phyloP scores from a whole-genome alignment of 2,797 vertebrate genomes.

The Luscinia megarhynchos region DNA sequence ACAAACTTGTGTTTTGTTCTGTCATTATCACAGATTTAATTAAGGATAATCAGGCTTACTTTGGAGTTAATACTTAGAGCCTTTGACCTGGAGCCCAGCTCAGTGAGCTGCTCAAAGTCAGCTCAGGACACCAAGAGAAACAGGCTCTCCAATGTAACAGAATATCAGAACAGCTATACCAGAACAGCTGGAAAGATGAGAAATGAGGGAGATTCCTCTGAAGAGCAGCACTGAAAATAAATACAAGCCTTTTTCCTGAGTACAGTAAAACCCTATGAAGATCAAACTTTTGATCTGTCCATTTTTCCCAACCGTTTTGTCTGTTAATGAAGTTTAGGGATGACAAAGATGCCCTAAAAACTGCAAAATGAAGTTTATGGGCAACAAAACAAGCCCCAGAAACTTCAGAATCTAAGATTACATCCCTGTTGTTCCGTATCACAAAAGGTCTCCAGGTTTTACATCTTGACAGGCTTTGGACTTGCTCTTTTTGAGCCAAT shows the following conservation, averaged over 20 bases:
- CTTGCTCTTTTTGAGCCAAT: background rate
- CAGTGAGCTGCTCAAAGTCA: background rate
- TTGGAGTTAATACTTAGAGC: background rate
- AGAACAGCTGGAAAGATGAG: background rate
- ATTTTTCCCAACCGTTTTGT: background rate
- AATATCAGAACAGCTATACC: background rate
- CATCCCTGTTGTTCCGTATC: fast-evolving
- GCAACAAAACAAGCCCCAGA: background rate
- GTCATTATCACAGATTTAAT: background rate
- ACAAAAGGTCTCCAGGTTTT: background rate
- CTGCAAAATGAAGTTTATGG: background rate
- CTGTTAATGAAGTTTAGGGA: background rate
- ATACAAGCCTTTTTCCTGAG: background rate
- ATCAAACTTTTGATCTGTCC: background rate
- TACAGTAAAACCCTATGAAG: background rate
- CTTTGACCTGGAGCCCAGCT: background rate
- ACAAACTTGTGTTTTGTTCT: background rate
- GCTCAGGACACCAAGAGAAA: background rate
- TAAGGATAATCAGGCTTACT: background rate
- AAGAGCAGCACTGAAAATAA: background rate
- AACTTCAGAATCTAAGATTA: background rate
- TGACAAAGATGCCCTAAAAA: background rate
- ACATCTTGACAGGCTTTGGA: background rate
- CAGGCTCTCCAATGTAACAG: background rate
- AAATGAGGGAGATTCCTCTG: background rate